Conservation (phyloP, 2,113 vertebrate species). For the Neodon shergylaensis region DNA sequence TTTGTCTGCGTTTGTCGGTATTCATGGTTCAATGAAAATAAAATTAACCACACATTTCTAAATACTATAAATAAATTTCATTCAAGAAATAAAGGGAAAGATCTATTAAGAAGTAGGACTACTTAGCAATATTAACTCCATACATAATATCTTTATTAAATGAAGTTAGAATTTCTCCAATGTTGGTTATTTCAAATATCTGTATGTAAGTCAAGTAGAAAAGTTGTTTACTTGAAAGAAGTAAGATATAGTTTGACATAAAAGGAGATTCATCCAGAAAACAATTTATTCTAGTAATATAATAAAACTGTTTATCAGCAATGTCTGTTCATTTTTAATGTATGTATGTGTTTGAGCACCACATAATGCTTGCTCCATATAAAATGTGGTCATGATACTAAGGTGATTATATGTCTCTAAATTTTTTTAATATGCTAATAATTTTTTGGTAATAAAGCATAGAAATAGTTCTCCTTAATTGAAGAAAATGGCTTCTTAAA, state of each 20-base stretch:
- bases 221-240: not conserved
- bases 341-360: not conserved
- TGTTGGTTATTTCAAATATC: not conserved
- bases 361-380: not conserved
- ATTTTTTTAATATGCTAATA: not conserved
- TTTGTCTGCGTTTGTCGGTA: not conserved
- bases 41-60: not conserved
- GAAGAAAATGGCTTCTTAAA: slow-evolving; percentile 11
- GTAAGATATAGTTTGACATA: not conserved
- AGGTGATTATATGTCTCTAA: not conserved
- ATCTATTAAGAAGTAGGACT: not conserved
- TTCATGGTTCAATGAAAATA: not conserved
- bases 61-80: not conserved
- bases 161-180: not conserved
- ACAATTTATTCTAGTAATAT: not conserved
- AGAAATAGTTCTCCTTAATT: slow-evolving; percentile 7
- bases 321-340: not conserved
- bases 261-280: not conserved
- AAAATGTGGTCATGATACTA: not conserved
- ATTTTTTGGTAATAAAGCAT: slow-evolving; percentile 28
- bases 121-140: not conserved
- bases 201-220: not conserved
- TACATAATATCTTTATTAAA: slow-evolving; percentile 13
- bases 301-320: not conserved
- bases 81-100: not conserved